Percentiles rank a stretch among this genome's conserved stretches.
Conservation (phyloP, 1,140 invertebrate genomes). For the Eulimnadia texana region DNA sequence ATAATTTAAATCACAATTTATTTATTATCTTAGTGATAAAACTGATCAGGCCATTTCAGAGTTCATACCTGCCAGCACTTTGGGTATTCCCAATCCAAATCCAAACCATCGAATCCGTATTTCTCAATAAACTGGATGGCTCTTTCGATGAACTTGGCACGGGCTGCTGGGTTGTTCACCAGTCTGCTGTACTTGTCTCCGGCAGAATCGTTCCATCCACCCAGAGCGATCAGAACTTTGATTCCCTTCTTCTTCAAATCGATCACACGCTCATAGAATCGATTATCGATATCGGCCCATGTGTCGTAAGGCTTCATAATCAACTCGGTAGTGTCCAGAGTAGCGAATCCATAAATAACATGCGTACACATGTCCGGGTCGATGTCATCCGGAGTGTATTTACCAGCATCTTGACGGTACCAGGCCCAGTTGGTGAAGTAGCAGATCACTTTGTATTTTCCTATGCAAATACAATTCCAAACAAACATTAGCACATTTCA, state of each 20-base stretch:
- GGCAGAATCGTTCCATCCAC: conserved; percentile 79
- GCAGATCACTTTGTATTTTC: conserved; percentile 43
- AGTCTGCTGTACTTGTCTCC: conserved; percentile 70
- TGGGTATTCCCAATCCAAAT: conserved; percentile 84
- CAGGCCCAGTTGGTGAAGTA: conserved; percentile 63
- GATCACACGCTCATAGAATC: conserved; percentile 66
- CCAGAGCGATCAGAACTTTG: conserved; percentile 66
- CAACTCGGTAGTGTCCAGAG: conserved; percentile 50
- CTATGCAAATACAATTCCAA: not conserved
- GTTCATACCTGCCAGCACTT: conserved; percentile 83
- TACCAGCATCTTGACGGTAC: conserved; percentile 46
- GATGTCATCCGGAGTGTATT: conserved; percentile 47
- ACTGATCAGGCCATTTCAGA: too few species aligned
- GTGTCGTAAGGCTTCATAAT: conserved; percentile 69
- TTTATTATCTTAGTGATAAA: not conserved
- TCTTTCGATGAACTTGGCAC: conserved; percentile 54
- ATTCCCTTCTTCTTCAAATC: conserved; percentile 60
- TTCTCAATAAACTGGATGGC: conserved; percentile 60
- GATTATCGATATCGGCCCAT: conserved; percentile 74
- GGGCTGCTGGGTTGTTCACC: conserved; percentile 54
- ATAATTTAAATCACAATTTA: not conserved
- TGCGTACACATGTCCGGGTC: conserved; percentile 52
- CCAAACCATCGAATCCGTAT: conserved; percentile 71
- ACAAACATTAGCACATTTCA: too few species aligned
- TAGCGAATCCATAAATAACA: conserved; percentile 55